A percentile compares a stretch with the other conserved stretches of the same genome.
Evolutionary conservation across 2,797 vertebrate genomes (phyloP).

Genomic region (Micrastur ruficollis): DNA sequence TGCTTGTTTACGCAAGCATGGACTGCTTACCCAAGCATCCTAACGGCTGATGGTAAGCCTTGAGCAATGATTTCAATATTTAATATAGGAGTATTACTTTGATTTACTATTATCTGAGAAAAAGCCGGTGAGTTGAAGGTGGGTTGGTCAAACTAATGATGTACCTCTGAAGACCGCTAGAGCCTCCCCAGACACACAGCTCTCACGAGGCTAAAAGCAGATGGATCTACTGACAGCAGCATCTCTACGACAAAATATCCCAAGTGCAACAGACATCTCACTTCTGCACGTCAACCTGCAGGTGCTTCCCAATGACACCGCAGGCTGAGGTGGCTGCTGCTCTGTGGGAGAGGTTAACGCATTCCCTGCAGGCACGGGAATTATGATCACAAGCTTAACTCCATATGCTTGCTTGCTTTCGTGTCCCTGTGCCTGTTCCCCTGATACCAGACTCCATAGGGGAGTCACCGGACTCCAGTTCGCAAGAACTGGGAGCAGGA

Average conservation of each 20-base stretch:
- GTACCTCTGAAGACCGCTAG: accelerated
- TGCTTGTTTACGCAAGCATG: background rate
- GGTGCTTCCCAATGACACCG: background rate
- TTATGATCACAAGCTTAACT: background rate
- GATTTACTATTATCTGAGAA: background rate
- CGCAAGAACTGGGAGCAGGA: background rate
- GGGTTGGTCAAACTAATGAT: background rate
- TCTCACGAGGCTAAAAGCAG: background rate
- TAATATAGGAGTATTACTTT: background rate
- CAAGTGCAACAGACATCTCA: background rate
- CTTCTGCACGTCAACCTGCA: background rate
- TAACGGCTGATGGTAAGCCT: background rate
- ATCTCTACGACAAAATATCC: background rate
- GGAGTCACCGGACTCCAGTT: background rate
- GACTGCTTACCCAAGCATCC: background rate
- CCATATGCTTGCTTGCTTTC: background rate
- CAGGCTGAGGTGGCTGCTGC: background rate
- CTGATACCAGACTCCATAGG: background rate
- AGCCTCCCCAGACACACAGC: background rate
- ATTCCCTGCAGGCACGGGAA: background rate
- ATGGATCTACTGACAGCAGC: background rate
- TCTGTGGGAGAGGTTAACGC: background rate
- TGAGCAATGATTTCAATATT: background rate
- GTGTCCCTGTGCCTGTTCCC: background rate
- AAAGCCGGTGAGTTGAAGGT: background rate